Conservation (phyloP, 2,888 invertebrate genomes). For the Barypeithes pellucidus region DNA sequence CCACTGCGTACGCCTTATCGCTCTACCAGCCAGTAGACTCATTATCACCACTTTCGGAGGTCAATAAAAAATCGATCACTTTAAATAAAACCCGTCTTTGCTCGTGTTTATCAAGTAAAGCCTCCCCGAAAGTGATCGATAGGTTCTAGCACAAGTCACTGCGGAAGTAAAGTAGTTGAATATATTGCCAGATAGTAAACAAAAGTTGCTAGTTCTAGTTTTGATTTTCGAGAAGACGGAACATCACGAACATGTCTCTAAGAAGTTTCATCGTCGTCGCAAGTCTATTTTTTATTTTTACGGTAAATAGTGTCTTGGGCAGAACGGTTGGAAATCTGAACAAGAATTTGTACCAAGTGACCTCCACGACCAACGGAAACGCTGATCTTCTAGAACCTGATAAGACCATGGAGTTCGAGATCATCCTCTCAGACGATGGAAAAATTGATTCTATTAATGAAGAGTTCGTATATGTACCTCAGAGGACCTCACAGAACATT, state of each 20-base stretch:
- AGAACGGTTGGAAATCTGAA: not conserved
- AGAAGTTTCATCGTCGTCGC: not conserved
- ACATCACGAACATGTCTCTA: slow-evolving; percentile 5
- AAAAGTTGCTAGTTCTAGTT: not conserved
- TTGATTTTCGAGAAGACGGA: not conserved
- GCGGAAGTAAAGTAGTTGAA: not conserved
- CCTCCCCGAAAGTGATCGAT: not conserved
- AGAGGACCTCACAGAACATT: not conserved
- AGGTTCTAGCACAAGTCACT: not conserved
- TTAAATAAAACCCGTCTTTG: slow-evolving; percentile 27
- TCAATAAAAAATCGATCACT: slow-evolving; percentile 27
- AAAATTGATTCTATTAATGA: not conserved
- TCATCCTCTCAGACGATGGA: slow-evolving; percentile 26
- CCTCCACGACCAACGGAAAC: not conserved
- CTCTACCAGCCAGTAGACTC: not conserved
- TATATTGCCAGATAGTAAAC: slow-evolving; percentile 11
- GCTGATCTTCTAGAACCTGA: not conserved
- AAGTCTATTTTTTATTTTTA: not conserved
- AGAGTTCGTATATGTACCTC: not conserved
- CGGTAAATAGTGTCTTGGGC: not conserved
- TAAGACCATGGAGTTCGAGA: slow-evolving; percentile 28
- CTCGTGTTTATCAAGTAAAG: slow-evolving; percentile 17
- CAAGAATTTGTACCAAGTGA: slow-evolving; percentile 22
- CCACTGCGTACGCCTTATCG: slow-evolving; percentile 2
- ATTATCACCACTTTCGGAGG: slow-evolving; percentile 19